Evolutionary conservation across 1,140 invertebrate species (phyloP).

Genomic region (Oscheius sp.): DNA sequence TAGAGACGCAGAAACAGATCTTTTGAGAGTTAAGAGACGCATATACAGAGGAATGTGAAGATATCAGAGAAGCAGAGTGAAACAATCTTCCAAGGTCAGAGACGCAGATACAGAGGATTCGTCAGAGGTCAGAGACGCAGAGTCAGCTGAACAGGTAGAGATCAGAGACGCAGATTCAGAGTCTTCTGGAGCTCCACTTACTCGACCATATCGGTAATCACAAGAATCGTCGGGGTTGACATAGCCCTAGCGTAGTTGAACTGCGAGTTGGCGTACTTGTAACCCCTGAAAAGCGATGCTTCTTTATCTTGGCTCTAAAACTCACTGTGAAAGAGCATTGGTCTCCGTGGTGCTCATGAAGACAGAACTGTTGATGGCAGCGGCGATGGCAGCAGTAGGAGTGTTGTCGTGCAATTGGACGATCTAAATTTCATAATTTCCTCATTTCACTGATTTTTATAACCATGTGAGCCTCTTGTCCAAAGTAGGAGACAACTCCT

Average conservation of each 20-base stretch:
- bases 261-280: neutral
- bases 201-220: slow-evolving; percentile 24
- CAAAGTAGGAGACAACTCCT: neutral
- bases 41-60: no score
- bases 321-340: slow-evolving; percentile 11
- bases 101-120: no score
- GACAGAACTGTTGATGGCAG: neutral
- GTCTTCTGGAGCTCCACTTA: neutral
- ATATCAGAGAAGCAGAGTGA: no score
- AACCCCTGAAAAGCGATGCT: neutral
- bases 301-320: neutral
- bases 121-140: no score
- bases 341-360: slow-evolving; percentile 5
- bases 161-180: neutral
- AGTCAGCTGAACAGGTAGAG: no score
- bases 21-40: no score
- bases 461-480: neutral
- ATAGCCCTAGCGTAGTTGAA: neutral
- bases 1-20: no score
- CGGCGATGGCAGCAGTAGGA: neutral
- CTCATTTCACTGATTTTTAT: neutral
- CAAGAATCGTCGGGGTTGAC: slow-evolving; percentile 9
- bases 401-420: neutral
- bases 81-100: no score
- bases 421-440: neutral